These are phyloP conservation scores for Rhagologus leucostigma DNA, from an alignment of 2,113 vertebrate genomes.

Conservation along the genomic window DNA sequence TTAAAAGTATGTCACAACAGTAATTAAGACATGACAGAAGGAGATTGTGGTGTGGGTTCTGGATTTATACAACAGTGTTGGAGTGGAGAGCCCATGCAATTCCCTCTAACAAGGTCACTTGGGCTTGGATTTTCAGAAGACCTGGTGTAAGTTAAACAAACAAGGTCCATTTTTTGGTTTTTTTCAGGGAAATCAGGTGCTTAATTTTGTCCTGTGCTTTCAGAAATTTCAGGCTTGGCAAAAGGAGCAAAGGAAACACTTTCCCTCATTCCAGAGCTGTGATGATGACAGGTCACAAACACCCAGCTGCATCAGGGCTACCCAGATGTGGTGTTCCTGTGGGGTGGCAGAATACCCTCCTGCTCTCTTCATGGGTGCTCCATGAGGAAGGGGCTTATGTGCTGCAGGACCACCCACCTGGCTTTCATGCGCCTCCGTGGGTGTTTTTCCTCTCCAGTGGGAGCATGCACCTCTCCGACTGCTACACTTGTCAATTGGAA, in stretches of 20 bases:
- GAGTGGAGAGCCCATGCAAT: background rate
- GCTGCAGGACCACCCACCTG: background rate
- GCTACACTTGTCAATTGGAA: background rate
- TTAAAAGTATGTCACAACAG: background rate
- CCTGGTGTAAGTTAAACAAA: background rate
- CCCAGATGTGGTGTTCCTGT: fast-evolving
- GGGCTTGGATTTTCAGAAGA: background rate
- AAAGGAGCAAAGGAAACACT: background rate
- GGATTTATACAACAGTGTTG: background rate
- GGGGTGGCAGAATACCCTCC: background rate
- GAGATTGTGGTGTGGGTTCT: background rate
- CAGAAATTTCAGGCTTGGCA: background rate
- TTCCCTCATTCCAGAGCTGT: background rate
- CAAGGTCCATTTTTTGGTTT: background rate
- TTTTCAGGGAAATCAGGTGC: background rate
- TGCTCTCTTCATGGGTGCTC: background rate
- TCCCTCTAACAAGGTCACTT: background rate
- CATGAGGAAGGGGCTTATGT: fast-evolving
- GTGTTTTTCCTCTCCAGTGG: background rate
- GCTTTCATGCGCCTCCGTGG: background rate
- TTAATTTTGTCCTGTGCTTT: background rate
- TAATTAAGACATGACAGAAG: background rate
- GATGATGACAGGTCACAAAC: background rate
- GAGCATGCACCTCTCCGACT: background rate
- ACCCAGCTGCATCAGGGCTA: background rate